Conservation (phyloP, 2,113 vertebrate genomes). For the Campylomormyrus tamandua region DNA sequence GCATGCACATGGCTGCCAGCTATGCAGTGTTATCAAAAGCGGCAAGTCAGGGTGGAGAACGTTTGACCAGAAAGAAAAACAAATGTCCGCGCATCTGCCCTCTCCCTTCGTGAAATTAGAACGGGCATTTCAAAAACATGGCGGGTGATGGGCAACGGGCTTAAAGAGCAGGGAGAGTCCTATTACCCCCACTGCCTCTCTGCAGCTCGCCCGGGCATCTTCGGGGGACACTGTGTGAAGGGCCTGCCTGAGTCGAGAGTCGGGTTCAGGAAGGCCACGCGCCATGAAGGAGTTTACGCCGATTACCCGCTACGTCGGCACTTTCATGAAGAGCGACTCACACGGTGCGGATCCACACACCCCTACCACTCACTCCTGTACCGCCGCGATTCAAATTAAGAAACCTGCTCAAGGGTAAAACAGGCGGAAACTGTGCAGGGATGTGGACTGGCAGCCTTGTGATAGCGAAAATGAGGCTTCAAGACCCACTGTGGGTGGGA, state of each 20-base stretch:
- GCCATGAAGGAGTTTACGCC: neutral
- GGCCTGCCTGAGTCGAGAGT: neutral
- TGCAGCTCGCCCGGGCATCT: neutral
- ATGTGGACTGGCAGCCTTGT: slow-evolving; percentile 1
- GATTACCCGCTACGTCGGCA: neutral
- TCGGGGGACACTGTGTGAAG: neutral
- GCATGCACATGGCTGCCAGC: slow-evolving; percentile 26
- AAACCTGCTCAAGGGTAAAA: neutral
- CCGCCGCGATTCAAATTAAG: neutral
- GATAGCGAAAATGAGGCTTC: slow-evolving; percentile 7
- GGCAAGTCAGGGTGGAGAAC: neutral
- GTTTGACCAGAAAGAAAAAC: neutral
- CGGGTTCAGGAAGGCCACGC: neutral
- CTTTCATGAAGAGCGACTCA: neutral
- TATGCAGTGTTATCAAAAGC: slow-evolving; percentile 25
- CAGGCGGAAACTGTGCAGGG: neutral
- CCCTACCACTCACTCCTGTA: neutral
- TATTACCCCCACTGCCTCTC: neutral
- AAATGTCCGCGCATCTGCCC: slow-evolving; percentile 12
- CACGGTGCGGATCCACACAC: neutral
- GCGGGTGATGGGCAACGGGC: slow-evolving; percentile 44
- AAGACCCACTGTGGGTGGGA: neutral
- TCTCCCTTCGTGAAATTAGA: slow-evolving; percentile 50
- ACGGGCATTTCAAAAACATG: slow-evolving; percentile 49
- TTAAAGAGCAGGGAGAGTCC: slow-evolving; percentile 18